A percentile compares a stretch with the other conserved stretches of the same genome.
Evolutionary conservation across 2,888 invertebrate species (phyloP).

Genomic region (Andrena marginata): DNA sequence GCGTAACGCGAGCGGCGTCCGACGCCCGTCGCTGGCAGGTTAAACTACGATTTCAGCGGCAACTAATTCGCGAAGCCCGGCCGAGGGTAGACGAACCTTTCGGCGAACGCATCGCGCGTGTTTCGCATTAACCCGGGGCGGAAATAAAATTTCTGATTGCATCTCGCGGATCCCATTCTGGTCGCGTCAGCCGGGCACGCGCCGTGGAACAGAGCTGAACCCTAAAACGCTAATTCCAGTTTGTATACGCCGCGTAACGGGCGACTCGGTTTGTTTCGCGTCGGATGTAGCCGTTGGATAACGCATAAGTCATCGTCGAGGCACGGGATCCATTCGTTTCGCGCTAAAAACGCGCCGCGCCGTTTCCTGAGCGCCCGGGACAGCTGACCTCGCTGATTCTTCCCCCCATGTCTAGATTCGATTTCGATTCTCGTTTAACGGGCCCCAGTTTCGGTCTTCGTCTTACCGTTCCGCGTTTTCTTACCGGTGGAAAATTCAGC

Average conservation of each 20-base stretch:
- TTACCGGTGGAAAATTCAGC: neutral
- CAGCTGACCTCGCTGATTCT: constrained; percentile 63
- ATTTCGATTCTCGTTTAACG: constrained; percentile 52
- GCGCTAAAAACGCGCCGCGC: constrained; percentile 34
- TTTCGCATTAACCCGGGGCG: constrained; percentile 23
- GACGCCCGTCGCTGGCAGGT: no score
- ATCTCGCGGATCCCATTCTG: constrained; percentile 10
- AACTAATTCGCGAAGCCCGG: neutral
- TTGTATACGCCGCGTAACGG: constrained; percentile 10
- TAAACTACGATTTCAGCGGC: neutral
- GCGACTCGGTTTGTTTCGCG: constrained; percentile 6
- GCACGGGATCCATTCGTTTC: constrained; percentile 38
- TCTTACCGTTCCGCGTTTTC: neutral
- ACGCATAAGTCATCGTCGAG: constrained; percentile 41
- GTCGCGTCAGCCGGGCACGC: constrained; percentile 3
- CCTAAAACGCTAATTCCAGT: constrained; percentile 55
- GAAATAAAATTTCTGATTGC: constrained; percentile 52
- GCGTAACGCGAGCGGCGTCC: no score
- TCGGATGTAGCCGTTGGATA: neutral
- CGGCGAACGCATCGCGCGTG: constrained; percentile 25
- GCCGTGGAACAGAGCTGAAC: constrained; percentile 8
- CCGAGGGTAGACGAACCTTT: constrained; percentile 20
- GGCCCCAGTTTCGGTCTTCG: constrained; percentile 11
- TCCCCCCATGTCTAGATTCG: constrained; percentile 48
- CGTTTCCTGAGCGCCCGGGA: constrained; percentile 12